Percentiles rank a stretch among this genome's conserved stretches.
Conservation (phyloP, 2,113 vertebrate species). For the Menidia beryllina region DNA sequence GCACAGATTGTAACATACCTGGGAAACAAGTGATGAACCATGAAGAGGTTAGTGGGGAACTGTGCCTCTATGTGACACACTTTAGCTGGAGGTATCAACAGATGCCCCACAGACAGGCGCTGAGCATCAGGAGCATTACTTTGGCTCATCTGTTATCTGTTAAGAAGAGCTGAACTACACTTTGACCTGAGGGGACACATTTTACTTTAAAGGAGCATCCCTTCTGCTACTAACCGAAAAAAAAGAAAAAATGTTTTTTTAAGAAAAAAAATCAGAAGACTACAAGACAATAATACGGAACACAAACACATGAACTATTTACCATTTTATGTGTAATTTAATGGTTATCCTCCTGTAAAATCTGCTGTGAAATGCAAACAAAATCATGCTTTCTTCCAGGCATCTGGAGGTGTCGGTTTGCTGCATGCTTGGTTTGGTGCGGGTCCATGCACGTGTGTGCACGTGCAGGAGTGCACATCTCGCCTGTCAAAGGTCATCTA, state of each 20-base stretch:
- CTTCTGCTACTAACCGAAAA: too few relatives aligned
- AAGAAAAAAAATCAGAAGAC: not conserved
- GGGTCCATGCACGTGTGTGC: not conserved
- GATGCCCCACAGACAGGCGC: not conserved
- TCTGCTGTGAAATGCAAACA: not conserved
- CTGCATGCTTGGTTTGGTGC: slow-evolving; percentile 11
- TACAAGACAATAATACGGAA: not conserved
- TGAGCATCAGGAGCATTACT: too few relatives aligned
- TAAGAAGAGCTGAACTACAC: too few relatives aligned
- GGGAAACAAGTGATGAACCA: not conserved
- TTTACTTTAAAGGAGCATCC: too few relatives aligned
- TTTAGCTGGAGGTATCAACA: not conserved
- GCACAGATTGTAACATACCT: not conserved
- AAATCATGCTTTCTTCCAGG: slow-evolving; percentile 19
- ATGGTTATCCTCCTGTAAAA: too few relatives aligned
- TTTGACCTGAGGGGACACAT: too few relatives aligned
- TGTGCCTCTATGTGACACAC: not conserved
- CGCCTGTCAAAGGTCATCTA: slow-evolving; percentile 58
- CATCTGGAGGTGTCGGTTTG: slow-evolving; percentile 11
- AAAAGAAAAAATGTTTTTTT: too few relatives aligned
- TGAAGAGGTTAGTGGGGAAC: not conserved
- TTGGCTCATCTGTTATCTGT: too few relatives aligned
- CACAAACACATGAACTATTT: too few relatives aligned
- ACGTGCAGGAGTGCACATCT: slow-evolving; percentile 7
- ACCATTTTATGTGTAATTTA: not conserved